Evolutionary conservation across 2,888 invertebrate genomes (phyloP).

Genomic region (Leucophora obtusa): DNA sequence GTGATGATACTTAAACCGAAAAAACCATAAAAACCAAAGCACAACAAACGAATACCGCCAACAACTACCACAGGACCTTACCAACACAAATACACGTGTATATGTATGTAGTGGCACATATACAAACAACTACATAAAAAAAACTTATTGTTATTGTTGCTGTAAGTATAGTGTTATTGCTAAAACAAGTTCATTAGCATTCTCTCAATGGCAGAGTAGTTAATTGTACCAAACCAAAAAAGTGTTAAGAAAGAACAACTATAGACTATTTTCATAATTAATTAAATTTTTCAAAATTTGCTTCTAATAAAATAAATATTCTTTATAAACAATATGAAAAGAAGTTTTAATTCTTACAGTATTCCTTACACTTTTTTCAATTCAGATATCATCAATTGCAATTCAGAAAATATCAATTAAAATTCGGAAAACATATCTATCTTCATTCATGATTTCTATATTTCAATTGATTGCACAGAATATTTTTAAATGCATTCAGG

Average conservation of each 20-base stretch:
- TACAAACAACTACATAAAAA: slow-evolving; percentile 10
- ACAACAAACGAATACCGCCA: slow-evolving; percentile 53
- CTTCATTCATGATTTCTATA: too few species aligned
- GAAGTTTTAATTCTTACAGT: too few species aligned
- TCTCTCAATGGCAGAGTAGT: slow-evolving; percentile 45
- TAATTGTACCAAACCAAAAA: slow-evolving; percentile 6
- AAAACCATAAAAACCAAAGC: slow-evolving; percentile 59
- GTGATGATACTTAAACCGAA: slow-evolving; percentile 42
- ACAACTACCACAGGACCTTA: slow-evolving; percentile 37
- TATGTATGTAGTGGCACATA: neutral
- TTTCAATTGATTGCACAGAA: too few species aligned
- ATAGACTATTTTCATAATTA: neutral
- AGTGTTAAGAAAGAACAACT: neutral
- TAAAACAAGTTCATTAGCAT: slow-evolving; percentile 59
- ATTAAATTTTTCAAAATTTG: neutral
- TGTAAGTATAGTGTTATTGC: slow-evolving; percentile 25
- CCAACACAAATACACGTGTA: slow-evolving; percentile 16
- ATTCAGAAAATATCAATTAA: too few species aligned
- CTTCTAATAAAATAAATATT: too few species aligned
- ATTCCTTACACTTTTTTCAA: too few species aligned
- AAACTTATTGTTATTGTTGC: slow-evolving; percentile 32
- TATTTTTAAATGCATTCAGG: too few species aligned
- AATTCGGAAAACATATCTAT: too few species aligned
- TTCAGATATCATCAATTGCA: too few species aligned
- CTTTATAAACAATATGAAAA: too few species aligned